A percentile compares a stretch with the other conserved stretches of the same genome.
phyloP scores from a whole-genome alignment of 2,888 invertebrate genomes.

The Phalera bucephala region DNA sequence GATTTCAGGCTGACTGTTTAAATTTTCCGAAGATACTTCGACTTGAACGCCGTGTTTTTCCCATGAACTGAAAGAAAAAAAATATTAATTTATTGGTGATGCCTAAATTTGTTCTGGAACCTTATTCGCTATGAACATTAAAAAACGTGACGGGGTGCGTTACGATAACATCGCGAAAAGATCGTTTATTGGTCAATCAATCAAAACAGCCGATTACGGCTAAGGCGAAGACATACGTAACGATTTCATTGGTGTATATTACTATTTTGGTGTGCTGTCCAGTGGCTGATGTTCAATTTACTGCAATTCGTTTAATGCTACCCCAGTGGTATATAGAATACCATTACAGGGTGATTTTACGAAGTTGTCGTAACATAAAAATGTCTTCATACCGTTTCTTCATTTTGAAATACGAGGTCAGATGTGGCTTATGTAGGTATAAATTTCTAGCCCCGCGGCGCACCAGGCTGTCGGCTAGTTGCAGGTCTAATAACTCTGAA shows the following conservation, averaged over 20 bases:
- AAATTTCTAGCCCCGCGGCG: conserved; percentile 41
- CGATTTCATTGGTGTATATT: too few relatives aligned
- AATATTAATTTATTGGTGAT: not conserved
- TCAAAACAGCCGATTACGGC: not conserved
- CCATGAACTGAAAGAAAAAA: conserved; percentile 21
- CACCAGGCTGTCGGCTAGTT: conserved; percentile 39
- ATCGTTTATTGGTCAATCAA: not conserved
- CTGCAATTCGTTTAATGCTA: too few relatives aligned
- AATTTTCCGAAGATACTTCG: conserved; percentile 3
- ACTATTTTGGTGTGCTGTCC: conserved; percentile 2
- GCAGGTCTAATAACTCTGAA: conserved; percentile 31
- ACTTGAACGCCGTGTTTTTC: conserved; percentile 18
- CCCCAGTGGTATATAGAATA: too few relatives aligned
- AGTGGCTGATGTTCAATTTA: too few relatives aligned
- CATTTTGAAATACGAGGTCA: conserved; percentile 14
- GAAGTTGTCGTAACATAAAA: too few relatives aligned
- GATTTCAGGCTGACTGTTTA: conserved; percentile 4
- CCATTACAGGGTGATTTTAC: too few relatives aligned
- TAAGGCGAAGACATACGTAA: too few relatives aligned
- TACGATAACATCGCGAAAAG: too few relatives aligned
- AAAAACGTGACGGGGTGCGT: not conserved
- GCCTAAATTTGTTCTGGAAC: not conserved
- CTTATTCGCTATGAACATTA: not conserved
- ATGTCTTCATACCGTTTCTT: conserved; percentile 38
- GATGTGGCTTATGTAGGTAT: conserved; percentile 17